Evolutionary conservation across 2,888 invertebrate genomes (phyloP), one percentile per base, ranked within the genome.

Genomic region (Villa cingulata): DNA sequence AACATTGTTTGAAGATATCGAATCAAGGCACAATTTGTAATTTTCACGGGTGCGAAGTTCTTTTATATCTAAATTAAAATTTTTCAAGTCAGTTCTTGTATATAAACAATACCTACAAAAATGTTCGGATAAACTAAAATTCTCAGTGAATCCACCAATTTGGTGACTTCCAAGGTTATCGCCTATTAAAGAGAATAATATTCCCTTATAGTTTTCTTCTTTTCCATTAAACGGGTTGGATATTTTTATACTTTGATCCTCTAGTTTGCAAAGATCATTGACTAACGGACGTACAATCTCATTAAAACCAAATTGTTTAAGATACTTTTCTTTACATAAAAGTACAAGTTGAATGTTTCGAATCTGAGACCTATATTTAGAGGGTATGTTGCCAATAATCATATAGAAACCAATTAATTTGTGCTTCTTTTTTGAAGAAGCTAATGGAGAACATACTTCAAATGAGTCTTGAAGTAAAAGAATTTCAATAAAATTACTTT

Each of bases 381-480:
- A 43, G 6, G 53, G 50, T 34, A 62, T 45, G 53, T 62, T 62
- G 32, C 51, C 58, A 7, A 60, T 19, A 18, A 48, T 51, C 54
- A 59, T 55, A 43, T 61, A 63, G 27, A 63, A 41, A 16, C 56
- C 59, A 38, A 58, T 41, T 18, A 62, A 38, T 55, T 60, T 60
- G 43, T 62, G 54, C 39, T 58, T 60, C 48, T 50, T 54, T 52
- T 51, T 59, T 9, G 59, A 53, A 3, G 57, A 51, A 15, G 60
- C 60, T 19, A 62, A 43, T 16, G 59, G 59, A 51, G 61, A 60
- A 16, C 61, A 59, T 37, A 58, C 16, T 50, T 61, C 58, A 49
- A 61, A 58, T 14, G 55, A 55, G 54, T 60, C 59, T 52, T 60
- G 59, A 19, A 62, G 42, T 41, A 60, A 57, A n/a, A 58, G 27